phyloP scores from a whole-genome alignment of 2,113 vertebrate genomes.

The Aspiorhynchus laticeps region DNA sequence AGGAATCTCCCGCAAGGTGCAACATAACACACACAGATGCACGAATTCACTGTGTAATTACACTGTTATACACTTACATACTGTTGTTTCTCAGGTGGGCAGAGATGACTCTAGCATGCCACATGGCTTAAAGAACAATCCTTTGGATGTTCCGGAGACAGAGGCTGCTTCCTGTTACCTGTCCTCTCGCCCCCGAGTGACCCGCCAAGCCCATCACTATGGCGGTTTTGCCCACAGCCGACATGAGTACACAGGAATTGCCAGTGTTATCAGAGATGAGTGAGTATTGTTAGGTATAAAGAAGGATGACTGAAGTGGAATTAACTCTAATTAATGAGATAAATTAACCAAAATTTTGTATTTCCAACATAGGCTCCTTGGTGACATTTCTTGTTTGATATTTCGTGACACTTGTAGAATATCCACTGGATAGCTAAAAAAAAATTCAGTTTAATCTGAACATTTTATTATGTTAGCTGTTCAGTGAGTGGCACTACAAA shows the following conservation, averaged over 20 bases:
- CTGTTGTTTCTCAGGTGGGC: slow-evolving; percentile 73
- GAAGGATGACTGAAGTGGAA: not conserved
- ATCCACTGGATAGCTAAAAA: not conserved
- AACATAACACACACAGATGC: not conserved
- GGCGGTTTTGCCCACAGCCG: slow-evolving; percentile 88
- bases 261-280: slow-evolving; percentile 83
- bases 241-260: slow-evolving; percentile 84
- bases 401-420: not conserved
- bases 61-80: not conserved
- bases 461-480: too few relatives aligned
- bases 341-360: not conserved
- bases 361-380: not conserved
- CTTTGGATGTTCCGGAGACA: slow-evolving; percentile 63
- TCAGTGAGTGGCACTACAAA: not conserved
- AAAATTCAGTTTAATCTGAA: not conserved
- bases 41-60: not conserved
- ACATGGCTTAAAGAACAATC: slow-evolving; percentile 71
- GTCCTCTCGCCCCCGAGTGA: slow-evolving; percentile 77
- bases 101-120: slow-evolving; percentile 77
- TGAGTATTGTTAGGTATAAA: slow-evolving; percentile 58
- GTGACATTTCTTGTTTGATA: not conserved
- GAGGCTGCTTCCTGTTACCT: slow-evolving; percentile 77
- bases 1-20: slow-evolving; percentile 82
- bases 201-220: slow-evolving; percentile 79
- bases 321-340: not conserved